Evolutionary conservation across 2,888 invertebrate genomes (phyloP).

Genomic region (Apantesis nais): DNA sequence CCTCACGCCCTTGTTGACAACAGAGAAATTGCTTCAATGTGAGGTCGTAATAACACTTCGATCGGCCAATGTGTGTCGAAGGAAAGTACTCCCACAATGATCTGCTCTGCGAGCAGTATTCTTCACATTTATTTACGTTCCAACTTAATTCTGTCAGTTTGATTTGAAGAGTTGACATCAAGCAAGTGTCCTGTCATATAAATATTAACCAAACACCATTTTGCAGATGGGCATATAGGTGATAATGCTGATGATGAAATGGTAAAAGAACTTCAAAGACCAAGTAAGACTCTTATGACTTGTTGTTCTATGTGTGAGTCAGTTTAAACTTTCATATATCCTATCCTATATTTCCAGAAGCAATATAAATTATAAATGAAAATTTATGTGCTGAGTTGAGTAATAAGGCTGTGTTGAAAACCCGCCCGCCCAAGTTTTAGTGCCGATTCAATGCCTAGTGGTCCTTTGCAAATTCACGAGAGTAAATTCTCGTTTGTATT

Average conservation of each 20-base stretch:
- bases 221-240: neutral
- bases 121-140: no score
- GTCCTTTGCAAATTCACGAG: constrained; percentile 39
- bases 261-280: neutral
- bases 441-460: constrained; percentile 33
- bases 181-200: no score
- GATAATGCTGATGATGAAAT: neutral
- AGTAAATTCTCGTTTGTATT: constrained; percentile 40
- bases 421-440: constrained; percentile 41
- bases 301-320: neutral
- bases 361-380: constrained; percentile 54
- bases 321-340: neutral
- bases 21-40: no score
- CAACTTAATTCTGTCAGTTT: no score
- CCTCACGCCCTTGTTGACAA: no score
- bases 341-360: constrained; percentile 29
- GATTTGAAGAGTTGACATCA: no score
- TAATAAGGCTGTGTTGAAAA: constrained; percentile 55
- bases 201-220: neutral
- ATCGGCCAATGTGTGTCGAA: no score
- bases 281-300: neutral
- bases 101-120: no score
- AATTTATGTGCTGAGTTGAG: constrained; percentile 55
- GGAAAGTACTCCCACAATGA: no score
- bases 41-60: no score